phyloP scores from a whole-genome alignment of 2,113 vertebrate species.

The Entelurus aequoreus region DNA sequence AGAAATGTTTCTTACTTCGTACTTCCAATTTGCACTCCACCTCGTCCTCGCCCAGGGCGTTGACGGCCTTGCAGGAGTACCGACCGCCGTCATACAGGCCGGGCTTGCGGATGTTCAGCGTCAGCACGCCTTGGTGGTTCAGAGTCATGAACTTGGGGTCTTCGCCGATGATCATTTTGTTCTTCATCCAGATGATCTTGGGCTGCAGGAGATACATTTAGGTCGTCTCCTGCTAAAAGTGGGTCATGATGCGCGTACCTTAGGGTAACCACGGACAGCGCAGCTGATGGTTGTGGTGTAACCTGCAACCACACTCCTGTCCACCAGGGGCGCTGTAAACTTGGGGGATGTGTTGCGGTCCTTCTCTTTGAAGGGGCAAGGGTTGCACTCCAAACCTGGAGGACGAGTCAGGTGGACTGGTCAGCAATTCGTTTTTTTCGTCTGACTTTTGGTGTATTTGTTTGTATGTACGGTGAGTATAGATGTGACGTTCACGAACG shows the following conservation, averaged over 20 bases:
- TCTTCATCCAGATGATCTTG: constrained; percentile 88
- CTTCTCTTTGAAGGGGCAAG: constrained; percentile 67
- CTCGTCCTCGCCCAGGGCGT: constrained; percentile 80
- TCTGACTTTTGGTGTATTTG: too few species aligned
- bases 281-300: constrained; percentile 82
- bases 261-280: constrained; percentile 79
- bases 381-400: constrained; percentile 66
- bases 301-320: constrained; percentile 80
- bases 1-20: constrained; percentile 65
- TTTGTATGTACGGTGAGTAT: not conserved
- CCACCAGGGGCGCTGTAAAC: constrained; percentile 79
- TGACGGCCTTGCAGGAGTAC: constrained; percentile 81
- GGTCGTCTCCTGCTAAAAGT: not conserved
- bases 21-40: constrained; percentile 85
- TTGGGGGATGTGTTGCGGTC: constrained; percentile 74
- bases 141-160: constrained; percentile 85
- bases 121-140: constrained; percentile 84
- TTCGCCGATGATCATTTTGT: constrained; percentile 79
- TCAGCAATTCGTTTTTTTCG: not conserved
- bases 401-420: not conserved
- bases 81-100: constrained; percentile 78
- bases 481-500: too few species aligned
- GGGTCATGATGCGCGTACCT: constrained; percentile 62
- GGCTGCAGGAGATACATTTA: constrained; percentile 48
- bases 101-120: constrained; percentile 82